Percentiles rank a stretch among this genome's conserved stretches.
Evolutionary conservation across 2,888 invertebrate genomes (phyloP).

Genomic region (Escarpia spicata): DNA sequence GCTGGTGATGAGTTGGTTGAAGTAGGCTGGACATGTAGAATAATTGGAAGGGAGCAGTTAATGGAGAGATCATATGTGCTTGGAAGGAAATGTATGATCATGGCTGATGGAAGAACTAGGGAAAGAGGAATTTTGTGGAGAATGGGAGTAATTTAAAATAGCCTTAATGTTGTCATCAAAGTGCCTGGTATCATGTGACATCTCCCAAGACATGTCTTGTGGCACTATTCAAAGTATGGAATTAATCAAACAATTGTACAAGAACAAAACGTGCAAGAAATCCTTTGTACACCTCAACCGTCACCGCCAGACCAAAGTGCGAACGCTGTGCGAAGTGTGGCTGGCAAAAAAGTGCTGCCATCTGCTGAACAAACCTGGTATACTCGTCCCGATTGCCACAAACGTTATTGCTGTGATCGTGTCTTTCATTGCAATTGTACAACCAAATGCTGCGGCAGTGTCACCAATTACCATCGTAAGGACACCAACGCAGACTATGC

Average conservation of each 20-base stretch:
- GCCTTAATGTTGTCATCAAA: too few species aligned
- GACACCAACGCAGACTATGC: conserved; percentile 90
- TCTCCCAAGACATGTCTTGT: too few species aligned
- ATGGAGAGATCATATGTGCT: too few species aligned
- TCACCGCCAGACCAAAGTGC: neutral
- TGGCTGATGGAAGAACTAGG: too few species aligned
- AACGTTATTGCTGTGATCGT: conserved; percentile 96
- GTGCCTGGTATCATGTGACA: too few species aligned
- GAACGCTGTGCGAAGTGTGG: neutral
- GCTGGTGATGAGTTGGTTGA: too few species aligned
- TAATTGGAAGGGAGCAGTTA: too few species aligned
- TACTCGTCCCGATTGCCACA: conserved; percentile 96
- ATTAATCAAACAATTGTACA: neutral
- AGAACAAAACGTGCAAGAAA: neutral
- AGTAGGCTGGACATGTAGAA: too few species aligned
- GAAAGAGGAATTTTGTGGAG: too few species aligned
- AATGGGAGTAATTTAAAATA: too few species aligned
- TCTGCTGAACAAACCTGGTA: conserved; percentile 73
- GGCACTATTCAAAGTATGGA: neutral
- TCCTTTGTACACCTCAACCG: neutral
- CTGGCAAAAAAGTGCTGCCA: neutral
- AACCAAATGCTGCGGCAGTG: conserved; percentile 95
- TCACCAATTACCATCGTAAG: conserved; percentile 97
- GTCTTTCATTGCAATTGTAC: conserved; percentile 94
- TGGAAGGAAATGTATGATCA: too few species aligned